These are phyloP conservation scores for Melanogrammus aeglefinus DNA, from an alignment of 2,797 vertebrate genomes.

Conservation along the genomic window DNA sequence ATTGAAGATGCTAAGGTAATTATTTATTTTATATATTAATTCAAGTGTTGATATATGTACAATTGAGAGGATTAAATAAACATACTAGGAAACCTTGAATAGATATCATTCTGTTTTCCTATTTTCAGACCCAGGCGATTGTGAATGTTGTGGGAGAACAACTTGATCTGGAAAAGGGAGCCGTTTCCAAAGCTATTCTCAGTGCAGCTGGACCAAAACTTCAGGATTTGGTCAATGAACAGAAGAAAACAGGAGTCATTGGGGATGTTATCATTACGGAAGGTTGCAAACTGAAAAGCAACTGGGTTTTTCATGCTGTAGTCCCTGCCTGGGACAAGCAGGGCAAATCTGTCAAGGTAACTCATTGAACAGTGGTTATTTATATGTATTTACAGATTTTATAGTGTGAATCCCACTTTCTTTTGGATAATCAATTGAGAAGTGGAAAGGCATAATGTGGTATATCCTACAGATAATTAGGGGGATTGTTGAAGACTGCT, in stretches of 20 bases:
- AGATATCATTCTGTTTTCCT: background rate
- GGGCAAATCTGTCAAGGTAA: slow-evolving; percentile 66
- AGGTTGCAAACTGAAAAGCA: slow-evolving; percentile 70
- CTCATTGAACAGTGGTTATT: background rate
- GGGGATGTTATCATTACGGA: slow-evolving; percentile 72
- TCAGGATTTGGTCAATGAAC: slow-evolving; percentile 60
- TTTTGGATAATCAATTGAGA: background rate
- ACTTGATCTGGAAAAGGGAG: slow-evolving; percentile 69
- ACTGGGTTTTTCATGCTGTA: slow-evolving; percentile 75
- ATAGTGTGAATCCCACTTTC: background rate
- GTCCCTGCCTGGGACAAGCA: slow-evolving; percentile 59
- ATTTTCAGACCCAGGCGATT: slow-evolving; percentile 73
- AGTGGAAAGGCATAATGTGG: background rate
- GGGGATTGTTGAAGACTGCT: slow-evolving; percentile 70
- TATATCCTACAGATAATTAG: slow-evolving; percentile 67
- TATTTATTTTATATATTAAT: too few relatives aligned
- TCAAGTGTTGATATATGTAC: background rate
- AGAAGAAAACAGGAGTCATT: background rate
- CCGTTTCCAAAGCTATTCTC: slow-evolving; percentile 77
- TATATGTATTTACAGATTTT: background rate
- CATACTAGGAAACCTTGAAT: background rate
- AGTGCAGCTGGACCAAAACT: slow-evolving; percentile 75
- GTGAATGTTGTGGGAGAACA: slow-evolving; percentile 77
- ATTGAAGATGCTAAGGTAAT: slow-evolving; percentile 76
- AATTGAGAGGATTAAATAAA: background rate